Base-by-base conservation (phyloP, 1,140 invertebrate species). In the Drosophila hydei region DNA sequence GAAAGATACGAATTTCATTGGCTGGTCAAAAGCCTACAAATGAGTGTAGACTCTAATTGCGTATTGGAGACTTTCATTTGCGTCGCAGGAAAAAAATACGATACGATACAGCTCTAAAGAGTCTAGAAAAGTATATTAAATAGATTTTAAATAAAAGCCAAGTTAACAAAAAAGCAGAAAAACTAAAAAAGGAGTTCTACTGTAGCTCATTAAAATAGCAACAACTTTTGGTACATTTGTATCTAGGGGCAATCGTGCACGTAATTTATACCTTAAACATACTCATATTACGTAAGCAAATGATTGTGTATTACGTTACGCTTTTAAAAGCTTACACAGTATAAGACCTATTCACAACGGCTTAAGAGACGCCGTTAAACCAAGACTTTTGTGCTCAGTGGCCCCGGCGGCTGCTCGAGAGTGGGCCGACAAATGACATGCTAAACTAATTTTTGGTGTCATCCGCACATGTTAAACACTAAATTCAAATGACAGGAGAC, bases 401-500 rank as follows among this genome's bases (percentile, higher is more conserved):
- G 14, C 30, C n/a, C 42, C 18, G 50, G 14, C 21, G 40, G 64
- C 65, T 25, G 25, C 11, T 50, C 27, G 7, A 33, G 14, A 42
- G n/a, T 16, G 60, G 61, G 65, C 65, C 52, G 42, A 63, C 16
- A 77, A 81, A 72, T 85, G 77, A 85, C 81, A 74, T 63, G 77
- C 75, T 77, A 81, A 85, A 85, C 81, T 85, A 87, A 85, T 85
- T 85, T 72, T 75, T 64, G 74, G 70, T 81, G 81, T 87, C 75
- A 76, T 67, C 73, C 73, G 77, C 74, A 87, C 81, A 84, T 84
- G 77, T 67, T 77, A 64, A 76, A 87, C 52, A 77, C 61, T 45
- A 61, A 67, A 64, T 74, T 77, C 75, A 55, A 80, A 54, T 81
- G 77, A 87, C 73, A 72, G 72, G 25, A 58, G 61, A 25, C 55